These are phyloP conservation scores for Beaufortia kweichowensis DNA, from an alignment of 2,113 vertebrate species.

Conservation along the genomic window DNA sequence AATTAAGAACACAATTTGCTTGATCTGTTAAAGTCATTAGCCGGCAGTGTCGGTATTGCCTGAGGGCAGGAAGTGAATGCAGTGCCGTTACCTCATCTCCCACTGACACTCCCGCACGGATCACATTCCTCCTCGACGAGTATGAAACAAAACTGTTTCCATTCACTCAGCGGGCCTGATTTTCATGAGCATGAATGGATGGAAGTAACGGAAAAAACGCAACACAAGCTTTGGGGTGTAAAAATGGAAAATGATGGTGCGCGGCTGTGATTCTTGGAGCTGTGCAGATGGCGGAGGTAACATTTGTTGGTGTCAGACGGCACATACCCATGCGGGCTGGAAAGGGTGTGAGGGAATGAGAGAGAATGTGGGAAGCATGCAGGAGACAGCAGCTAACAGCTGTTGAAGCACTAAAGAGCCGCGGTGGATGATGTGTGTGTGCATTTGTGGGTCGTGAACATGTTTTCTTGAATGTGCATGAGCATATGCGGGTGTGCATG, in stretches of 20 bases:
- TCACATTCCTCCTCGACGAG: conserved; percentile 2
- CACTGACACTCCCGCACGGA: conserved; percentile 16
- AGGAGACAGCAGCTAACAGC: conserved; percentile 20
- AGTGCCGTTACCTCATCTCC: conserved; percentile 39
- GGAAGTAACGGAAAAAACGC: conserved; percentile 5
- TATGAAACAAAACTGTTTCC: conserved; percentile 10
- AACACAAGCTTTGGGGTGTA: background rate
- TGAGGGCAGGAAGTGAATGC: conserved; percentile 23
- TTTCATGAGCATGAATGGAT: conserved; percentile 52
- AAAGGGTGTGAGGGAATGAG: conserved; percentile 6
- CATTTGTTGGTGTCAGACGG: conserved; percentile 28
- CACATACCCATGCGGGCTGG: background rate
- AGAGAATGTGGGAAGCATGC: conserved; percentile 31
- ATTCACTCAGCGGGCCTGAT: conserved; percentile 51
- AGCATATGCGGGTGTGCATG: background rate
- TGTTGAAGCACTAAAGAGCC: conserved; percentile 1
- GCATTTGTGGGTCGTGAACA: background rate
- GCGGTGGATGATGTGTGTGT: background rate
- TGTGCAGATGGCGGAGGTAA: conserved; percentile 13
- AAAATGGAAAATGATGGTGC: conserved; percentile 1
- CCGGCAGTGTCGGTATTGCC: background rate
- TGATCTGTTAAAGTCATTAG: conserved; percentile 27
- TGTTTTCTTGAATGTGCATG: background rate
- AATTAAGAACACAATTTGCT: conserved; percentile 21
- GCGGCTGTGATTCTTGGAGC: background rate